phyloP scores from a whole-genome alignment of 2,888 invertebrate species.

The Cantharis lateralis region DNA sequence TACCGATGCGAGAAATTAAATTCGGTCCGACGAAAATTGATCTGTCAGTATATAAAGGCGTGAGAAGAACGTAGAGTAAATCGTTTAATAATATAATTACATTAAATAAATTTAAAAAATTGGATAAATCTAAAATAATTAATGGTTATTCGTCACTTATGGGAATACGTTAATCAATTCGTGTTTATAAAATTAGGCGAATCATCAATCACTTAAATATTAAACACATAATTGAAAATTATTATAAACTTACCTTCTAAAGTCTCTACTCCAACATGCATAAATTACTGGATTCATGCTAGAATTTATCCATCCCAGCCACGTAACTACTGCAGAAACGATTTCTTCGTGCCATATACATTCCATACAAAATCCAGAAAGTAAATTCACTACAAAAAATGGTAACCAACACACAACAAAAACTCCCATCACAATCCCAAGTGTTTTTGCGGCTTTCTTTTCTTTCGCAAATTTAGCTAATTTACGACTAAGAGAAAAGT shows the following conservation, averaged over 20 bases:
- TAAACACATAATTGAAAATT: background rate
- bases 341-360: slow-evolving; percentile 89
- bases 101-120: background rate
- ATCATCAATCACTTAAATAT: background rate
- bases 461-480: slow-evolving; percentile 95
- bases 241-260: slow-evolving; percentile 76
- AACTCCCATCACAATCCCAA: slow-evolving; percentile 96
- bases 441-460: slow-evolving; percentile 95
- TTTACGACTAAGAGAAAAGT: slow-evolving; percentile 91
- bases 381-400: slow-evolving; percentile 92
- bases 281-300: slow-evolving; percentile 98
- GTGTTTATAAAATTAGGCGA: background rate
- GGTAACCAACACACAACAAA: slow-evolving; percentile 98
- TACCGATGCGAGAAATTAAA: slow-evolving; percentile 21
- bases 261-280: slow-evolving; percentile 97
- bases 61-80: background rate
- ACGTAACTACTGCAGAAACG: slow-evolving; percentile 86
- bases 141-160: background rate
- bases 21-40: slow-evolving; percentile 17
- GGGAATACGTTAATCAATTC: background rate
- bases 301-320: slow-evolving; percentile 95
- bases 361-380: slow-evolving; percentile 86
- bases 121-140: background rate
- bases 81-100: background rate
- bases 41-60: slow-evolving; percentile 12